Base-by-base conservation (phyloP, 2,888 invertebrate species). In the Nomada lathburiana region DNA sequence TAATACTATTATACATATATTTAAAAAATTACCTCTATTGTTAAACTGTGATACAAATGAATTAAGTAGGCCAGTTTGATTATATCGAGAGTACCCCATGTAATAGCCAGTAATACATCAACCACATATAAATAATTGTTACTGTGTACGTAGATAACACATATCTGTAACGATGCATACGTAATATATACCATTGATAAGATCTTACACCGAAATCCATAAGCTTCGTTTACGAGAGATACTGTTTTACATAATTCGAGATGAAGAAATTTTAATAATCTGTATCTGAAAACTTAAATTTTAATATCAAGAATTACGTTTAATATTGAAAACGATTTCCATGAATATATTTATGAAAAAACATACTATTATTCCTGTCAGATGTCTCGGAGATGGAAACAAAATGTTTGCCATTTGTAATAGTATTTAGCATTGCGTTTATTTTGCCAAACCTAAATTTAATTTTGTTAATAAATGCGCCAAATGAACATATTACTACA, bases 281-380 rank as follows among this genome's bases (percentile, higher is more conserved):
- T 76, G 29, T 67, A 67, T 50, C 84, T 84, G 36, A 53, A 83
- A 47, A 80, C 10, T 83, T 84, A 57, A 74, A 68, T 11, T 42
- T 59, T 1, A 60, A 23, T 1, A 11, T 57, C 13, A 69, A 5
- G 9, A 29, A 4, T 62, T 50, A 23, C 13, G 36, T 60, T 36
- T 18, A 20, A 20, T 20, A n/a, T 13, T 1, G 20, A 42, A 44
- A 57, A 44, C 26, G 26, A 53, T 59, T 52, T 29, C 3, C n/a
- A 36, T 42, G 26, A 60, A 60, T 7, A 60, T 7, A 1, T 23
- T n/a, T 44, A 57, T 13, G 1, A n/a, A 9, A 47, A 63, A 11
- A 57, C 70, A 10, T 63, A 82, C 82, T 50, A 26, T 70, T 65
- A 11, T 75, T 70, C 29, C 20, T 18, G 16, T 76, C 26, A 0